These are phyloP conservation scores for Sialis lutaria DNA, from an alignment of 2,888 invertebrate species.

Conservation along the genomic window DNA sequence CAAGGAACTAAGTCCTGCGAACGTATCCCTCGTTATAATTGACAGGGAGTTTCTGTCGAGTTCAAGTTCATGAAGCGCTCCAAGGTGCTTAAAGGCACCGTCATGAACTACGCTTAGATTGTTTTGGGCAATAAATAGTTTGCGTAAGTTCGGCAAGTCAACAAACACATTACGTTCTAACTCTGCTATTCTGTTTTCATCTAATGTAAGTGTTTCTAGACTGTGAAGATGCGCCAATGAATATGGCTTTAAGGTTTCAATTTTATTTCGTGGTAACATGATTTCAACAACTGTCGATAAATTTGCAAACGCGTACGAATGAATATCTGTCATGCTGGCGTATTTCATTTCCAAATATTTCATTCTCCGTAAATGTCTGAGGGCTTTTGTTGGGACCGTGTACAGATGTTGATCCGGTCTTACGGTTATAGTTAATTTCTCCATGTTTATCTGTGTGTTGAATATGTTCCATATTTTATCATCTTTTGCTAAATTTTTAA, in stretches of 20 bases:
- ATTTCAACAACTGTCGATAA: slow-evolving; percentile 48
- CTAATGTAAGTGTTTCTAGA: slow-evolving; percentile 48
- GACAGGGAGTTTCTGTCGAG: slow-evolving; percentile 61
- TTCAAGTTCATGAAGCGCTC: slow-evolving; percentile 61
- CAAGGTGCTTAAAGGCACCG: slow-evolving; percentile 59
- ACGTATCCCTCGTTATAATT: slow-evolving; percentile 57
- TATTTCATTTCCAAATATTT: slow-evolving; percentile 52
- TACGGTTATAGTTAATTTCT: slow-evolving; percentile 53
- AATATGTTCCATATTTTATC: slow-evolving; percentile 61
- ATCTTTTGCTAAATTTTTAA: slow-evolving; percentile 47
- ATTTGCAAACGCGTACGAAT: slow-evolving; percentile 57
- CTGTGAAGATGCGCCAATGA: slow-evolving; percentile 58
- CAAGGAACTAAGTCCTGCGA: slow-evolving; percentile 57
- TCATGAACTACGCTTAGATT: slow-evolving; percentile 70
- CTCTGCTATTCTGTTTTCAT: slow-evolving; percentile 59
- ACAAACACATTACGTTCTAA: slow-evolving; percentile 56
- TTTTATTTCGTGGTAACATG: slow-evolving; percentile 49
- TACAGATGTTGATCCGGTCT: slow-evolving; percentile 49
- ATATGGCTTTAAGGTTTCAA: slow-evolving; percentile 45
- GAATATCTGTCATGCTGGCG: slow-evolving; percentile 50
- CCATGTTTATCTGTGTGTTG: slow-evolving; percentile 49
- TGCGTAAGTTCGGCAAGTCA: slow-evolving; percentile 50
- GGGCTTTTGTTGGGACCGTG: slow-evolving; percentile 52
- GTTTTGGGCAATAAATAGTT: slow-evolving; percentile 71
- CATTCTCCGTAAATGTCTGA: slow-evolving; percentile 46